Evolutionary conservation across 2,888 invertebrate genomes (phyloP), one percentile per base, ranked within the genome.

Genomic region (Apamea crenata): DNA sequence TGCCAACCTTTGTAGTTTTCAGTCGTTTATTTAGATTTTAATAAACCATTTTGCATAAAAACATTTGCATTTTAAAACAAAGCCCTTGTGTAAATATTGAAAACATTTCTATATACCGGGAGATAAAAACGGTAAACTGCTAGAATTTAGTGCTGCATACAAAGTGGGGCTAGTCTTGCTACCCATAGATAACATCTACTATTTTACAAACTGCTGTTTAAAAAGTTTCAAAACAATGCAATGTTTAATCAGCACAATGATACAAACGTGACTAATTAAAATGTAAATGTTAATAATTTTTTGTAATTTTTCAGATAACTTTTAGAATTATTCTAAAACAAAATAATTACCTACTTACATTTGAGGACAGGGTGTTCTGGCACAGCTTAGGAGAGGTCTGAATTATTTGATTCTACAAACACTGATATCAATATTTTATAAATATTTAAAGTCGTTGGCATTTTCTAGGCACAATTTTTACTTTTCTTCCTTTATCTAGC

Each of bases 81-180:
- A 78, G 21, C 29, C n/a, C n/a, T 65, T 85, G 85, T 78, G 73
- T 85, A 73, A 75, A 88, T 85, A 75, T 85, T 79, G 65, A 86
- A 78, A 69, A 70, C 67, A 63, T 81, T 77, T 75, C 18, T 78
- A 53, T 61, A 65, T 63, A 61, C 65, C 56, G 61, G 14, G 67
- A 65, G 88, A 77, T 86, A 77, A 74, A 79, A 87, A 79, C 72
- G 47, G 76, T 78, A 74, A 77, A 72, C 21, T 70, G 56, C 65
- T 80, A 74, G 36, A 78, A 72, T 74, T 66, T 75, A 79, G 47
- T 79, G 70, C 40, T 75, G 86, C 76, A 73, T 77, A 77, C 78
- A 59, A 73, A 85, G 66, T 74, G 61, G 65, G 53, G 69, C 29
- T 14, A 32, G 67, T 63, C 63, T 59, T 69, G 66, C 77, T 36